Evolutionary conservation across 2,888 invertebrate species (phyloP).

Genomic region (Ptychoptera contaminata): DNA sequence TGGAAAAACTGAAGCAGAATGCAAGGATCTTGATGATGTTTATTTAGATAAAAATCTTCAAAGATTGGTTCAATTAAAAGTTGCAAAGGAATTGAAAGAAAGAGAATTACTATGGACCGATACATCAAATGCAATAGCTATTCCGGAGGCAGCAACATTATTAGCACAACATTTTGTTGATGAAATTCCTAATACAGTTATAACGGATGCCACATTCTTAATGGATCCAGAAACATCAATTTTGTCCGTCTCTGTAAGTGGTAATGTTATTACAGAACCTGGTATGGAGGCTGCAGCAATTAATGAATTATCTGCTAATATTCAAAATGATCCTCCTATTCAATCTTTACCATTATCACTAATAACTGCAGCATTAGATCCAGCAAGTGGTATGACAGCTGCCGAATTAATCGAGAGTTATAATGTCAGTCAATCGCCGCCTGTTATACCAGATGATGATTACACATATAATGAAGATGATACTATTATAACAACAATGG

Average conservation of each 20-base stretch:
- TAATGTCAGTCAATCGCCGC: no score
- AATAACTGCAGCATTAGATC: constrained; percentile 3
- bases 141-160: background rate
- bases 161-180: background rate
- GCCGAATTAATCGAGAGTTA: no score
- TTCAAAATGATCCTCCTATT: constrained; percentile 9
- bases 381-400: background rate
- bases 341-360: constrained; percentile 7
- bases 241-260: background rate
- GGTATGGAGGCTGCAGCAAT: background rate
- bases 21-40: no score
- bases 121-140: background rate
- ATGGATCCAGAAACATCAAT: background rate
- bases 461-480: no score
- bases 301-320: constrained; percentile 4
- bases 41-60: no score
- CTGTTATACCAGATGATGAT: no score
- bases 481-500: no score
- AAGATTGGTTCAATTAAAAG: no score
- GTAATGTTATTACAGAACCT: background rate
- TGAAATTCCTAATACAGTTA: background rate
- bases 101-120: background rate
- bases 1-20: no score
- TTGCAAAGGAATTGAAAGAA: background rate
- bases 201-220: background rate